Conservation (phyloP, 2,113 vertebrate species). For the Vombatus ursinus region DNA sequence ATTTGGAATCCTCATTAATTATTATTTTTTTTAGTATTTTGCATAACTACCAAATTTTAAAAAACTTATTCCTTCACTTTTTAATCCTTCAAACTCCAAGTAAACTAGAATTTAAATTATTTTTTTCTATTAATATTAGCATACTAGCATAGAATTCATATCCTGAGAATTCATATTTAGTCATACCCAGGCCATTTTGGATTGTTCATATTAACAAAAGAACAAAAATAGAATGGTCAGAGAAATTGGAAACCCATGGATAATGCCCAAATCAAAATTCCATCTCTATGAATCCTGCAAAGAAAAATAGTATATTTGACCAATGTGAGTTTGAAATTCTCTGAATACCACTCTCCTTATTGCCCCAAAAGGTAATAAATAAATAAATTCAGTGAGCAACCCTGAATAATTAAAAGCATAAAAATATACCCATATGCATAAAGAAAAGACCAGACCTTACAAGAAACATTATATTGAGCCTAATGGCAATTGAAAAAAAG, state of each 20-base stretch:
- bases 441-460: neutral
- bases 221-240: neutral
- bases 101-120: slow-evolving; percentile 9
- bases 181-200: neutral
- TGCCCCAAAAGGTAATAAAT: slow-evolving; percentile 20
- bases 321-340: slow-evolving; percentile 14
- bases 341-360: slow-evolving; percentile 23
- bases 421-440: slow-evolving; percentile 3
- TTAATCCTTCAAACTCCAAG: slow-evolving; percentile 1
- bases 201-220: neutral
- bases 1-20: neutral
- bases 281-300: neutral
- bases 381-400: neutral
- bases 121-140: slow-evolving; percentile 13
- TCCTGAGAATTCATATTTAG: slow-evolving; percentile 2
- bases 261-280: neutral
- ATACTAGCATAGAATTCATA: neutral
- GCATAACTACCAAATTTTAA: slow-evolving; percentile 25
- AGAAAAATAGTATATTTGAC: neutral
- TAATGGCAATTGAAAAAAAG: slow-evolving; percentile 66
- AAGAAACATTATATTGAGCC: neutral
- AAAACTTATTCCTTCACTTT: neutral
- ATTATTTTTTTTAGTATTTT: slow-evolving; percentile 9
- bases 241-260: neutral
- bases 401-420: neutral